Base-by-base conservation (phyloP, 2,888 invertebrate genomes). In the Drosophila meridionalis region DNA sequence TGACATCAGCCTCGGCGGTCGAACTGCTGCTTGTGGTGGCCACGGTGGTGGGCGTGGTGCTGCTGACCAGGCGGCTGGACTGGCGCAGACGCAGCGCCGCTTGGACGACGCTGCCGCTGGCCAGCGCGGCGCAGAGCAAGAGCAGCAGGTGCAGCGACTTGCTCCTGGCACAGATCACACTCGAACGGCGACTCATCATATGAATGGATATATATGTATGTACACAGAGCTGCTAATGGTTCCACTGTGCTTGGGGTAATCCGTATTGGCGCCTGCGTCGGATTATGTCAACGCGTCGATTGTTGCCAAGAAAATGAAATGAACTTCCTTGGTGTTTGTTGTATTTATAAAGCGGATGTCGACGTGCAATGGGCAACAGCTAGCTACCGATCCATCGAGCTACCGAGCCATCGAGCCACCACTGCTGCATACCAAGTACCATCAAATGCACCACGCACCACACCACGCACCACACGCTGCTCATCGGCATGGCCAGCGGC, bases 291-390 rank as follows among this genome's bases (percentile, higher is more conserved):
- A 86, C 84, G 84, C 82, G 79, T 76, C 87, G 83, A 80, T 82
- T 73, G 90, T 80, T 85, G 78, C 78, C 82, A 79, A 78, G 80
- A 81, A 80, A 92, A 92, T 92, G 90, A 91, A 91, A 90, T 90
- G 83, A 90, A 91, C 91, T 92, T 92, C 92, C 92, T 90, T 81
- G 81, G 82, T 82, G 70, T 80, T 83, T 91, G 90, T 82, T 92
- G 92, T 92, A 92, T 92, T 92, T 92, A 92, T 92, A 92, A 92
- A 92, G 93, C 92, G 89, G 87, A 90, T 87, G 80, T 88, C 84
- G 60, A 52, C 43, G 76, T 62, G 66, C 69, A 48, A 28, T 34
- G 20, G 64, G 40, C 63, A 70, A 57, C 61, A 45, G 64, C 60
- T 58, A 65, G n/a, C 60, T 8, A 9, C 2, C 62, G 64, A 42